Conservation (phyloP, 92 coral and sea anemone genomes). For the Epizoanthus stellaris region DNA sequence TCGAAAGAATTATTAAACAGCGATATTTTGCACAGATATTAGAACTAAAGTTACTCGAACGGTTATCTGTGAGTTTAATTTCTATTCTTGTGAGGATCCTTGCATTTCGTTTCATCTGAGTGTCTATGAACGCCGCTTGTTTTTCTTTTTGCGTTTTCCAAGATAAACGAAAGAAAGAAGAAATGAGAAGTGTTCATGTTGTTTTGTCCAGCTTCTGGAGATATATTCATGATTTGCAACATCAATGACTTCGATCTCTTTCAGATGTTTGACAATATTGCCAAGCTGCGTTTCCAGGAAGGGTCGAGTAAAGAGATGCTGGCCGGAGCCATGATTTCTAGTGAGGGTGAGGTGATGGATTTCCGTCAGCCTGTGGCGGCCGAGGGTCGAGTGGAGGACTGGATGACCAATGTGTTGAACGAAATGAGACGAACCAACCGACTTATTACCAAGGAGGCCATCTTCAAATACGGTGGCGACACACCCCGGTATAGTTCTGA, state of each 20-base stretch:
- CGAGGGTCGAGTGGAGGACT: slow-evolving; percentile 98
- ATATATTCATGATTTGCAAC: no score
- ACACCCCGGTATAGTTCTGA: slow-evolving; percentile 71
- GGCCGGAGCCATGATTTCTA: slow-evolving; percentile 92
- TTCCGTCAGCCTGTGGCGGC: slow-evolving; percentile 95
- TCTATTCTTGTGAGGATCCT: no score
- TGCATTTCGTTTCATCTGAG: no score
- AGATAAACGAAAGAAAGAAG: no score
- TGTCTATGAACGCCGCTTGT: no score
- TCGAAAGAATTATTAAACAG: no score
- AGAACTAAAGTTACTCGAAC: no score
- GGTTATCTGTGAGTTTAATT: no score
- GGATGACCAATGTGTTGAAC: slow-evolving; percentile 99
- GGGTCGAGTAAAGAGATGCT: slow-evolving; percentile 90
- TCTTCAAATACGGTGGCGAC: slow-evolving; percentile 86
- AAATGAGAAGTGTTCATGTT: no score
- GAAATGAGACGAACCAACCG: slow-evolving; percentile 99
- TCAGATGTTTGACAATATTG: slow-evolving; percentile 99
- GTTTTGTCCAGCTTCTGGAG: no score
- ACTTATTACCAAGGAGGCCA: slow-evolving; percentile 97
- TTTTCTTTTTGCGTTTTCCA: no score
- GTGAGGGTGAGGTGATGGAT: slow-evolving; percentile 97
- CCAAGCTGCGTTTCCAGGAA: slow-evolving; percentile 93
- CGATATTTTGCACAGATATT: no score
- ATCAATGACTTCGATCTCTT: background rate